A percentile compares a stretch with the other conserved stretches of the same genome.
Conservation (phyloP, 1,140 invertebrate species). For the Zaprionus nigranus region DNA sequence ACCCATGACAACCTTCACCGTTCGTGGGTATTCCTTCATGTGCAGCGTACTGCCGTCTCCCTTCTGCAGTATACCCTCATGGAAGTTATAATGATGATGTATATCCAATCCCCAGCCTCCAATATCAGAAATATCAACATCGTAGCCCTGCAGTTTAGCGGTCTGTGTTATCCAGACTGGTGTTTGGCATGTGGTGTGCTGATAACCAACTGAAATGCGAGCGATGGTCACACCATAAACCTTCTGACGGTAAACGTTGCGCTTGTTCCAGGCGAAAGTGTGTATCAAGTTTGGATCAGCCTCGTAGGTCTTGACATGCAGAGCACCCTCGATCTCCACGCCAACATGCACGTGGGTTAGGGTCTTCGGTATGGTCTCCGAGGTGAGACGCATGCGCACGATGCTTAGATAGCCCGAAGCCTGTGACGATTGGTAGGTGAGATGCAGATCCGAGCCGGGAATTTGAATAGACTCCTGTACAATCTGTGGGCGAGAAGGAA, state of each 20-base stretch:
- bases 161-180: slow-evolving; percentile 98
- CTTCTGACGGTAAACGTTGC: slow-evolving; percentile 98
- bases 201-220: slow-evolving; percentile 96
- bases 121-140: slow-evolving; percentile 98
- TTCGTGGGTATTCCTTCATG: slow-evolving; percentile 95
- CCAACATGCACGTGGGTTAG: slow-evolving; percentile 95
- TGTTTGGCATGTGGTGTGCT: slow-evolving; percentile 93
- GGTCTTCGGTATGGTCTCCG: slow-evolving; percentile 90
- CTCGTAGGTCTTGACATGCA: slow-evolving; percentile 96
- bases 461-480: slow-evolving; percentile 97
- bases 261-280: slow-evolving; percentile 98
- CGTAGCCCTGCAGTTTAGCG: slow-evolving; percentile 97
- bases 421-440: slow-evolving; percentile 97
- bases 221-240: slow-evolving; percentile 95
- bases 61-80: slow-evolving; percentile 98
- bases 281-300: slow-evolving; percentile 97
- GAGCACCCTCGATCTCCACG: slow-evolving; percentile 95
- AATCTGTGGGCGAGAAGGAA: slow-evolving; percentile 87
- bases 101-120: slow-evolving; percentile 99
- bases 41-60: slow-evolving; percentile 97
- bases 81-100: slow-evolving; percentile 99
- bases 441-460: slow-evolving; percentile 94
- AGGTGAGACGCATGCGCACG: slow-evolving; percentile 95
- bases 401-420: slow-evolving; percentile 96
- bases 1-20: slow-evolving; percentile 96